These are phyloP conservation scores for Lepidocyrtinus sp. DNA, from an alignment of 2,888 invertebrate species.

Conservation along the genomic window DNA sequence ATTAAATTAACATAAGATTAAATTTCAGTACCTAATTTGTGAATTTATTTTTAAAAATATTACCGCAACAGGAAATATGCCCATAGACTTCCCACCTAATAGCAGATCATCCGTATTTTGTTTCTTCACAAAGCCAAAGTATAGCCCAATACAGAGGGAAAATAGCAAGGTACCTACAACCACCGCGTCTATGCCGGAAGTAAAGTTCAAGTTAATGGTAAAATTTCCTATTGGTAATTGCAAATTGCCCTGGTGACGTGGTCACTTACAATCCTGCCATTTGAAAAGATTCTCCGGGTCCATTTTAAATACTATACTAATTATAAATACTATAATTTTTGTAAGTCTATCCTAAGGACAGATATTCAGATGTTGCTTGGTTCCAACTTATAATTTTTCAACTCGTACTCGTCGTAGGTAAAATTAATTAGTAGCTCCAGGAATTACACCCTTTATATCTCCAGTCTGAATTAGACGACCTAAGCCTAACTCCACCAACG, in stretches of 20 bases:
- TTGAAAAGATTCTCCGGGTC: neutral
- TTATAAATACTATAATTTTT: neutral
- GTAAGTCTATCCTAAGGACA: neutral
- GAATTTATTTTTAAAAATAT: neutral
- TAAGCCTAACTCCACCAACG: too few relatives aligned
- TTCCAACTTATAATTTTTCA: too few relatives aligned
- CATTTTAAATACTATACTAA: neutral
- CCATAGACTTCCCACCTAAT: slow-evolving; percentile 62
- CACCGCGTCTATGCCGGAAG: slow-evolving; percentile 31
- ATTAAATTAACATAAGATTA: neutral
- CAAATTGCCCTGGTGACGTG: neutral
- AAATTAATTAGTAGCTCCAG: too few relatives aligned
- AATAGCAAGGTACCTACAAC: slow-evolving; percentile 59
- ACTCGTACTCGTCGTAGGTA: too few relatives aligned
- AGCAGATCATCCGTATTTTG: slow-evolving; percentile 66
- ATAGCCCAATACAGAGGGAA: slow-evolving; percentile 60
- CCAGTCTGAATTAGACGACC: too few relatives aligned
- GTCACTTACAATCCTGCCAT: neutral
- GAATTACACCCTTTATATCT: too few relatives aligned
- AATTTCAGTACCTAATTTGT: neutral
- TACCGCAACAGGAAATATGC: slow-evolving; percentile 56
- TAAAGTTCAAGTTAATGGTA: neutral
- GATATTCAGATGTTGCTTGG: neutral
- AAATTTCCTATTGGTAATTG: neutral
- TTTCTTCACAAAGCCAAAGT: slow-evolving; percentile 53